Percentiles rank a stretch among this genome's conserved stretches.
phyloP scores from a whole-genome alignment of 2,888 invertebrate genomes.

The Sinotaia quadrata region DNA sequence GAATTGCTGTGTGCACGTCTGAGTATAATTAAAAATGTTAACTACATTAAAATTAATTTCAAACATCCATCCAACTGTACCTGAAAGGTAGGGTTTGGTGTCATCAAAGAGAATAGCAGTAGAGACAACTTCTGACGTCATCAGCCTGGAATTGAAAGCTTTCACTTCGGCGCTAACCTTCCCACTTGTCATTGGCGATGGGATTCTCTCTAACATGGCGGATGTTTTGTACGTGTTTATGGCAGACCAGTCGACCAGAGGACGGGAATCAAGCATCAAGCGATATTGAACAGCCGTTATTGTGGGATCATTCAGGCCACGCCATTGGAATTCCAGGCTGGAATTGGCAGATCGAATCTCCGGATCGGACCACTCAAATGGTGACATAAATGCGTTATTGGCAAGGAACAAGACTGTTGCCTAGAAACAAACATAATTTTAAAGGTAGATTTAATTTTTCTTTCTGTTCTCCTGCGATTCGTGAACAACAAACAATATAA shows the following conservation, averaged over 20 bases:
- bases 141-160: background rate
- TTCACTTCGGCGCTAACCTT: background rate
- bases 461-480: no score
- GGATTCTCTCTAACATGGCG: no score
- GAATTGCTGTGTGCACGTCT: no score
- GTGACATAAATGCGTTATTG: constrained; percentile 10
- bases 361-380: constrained; percentile 8
- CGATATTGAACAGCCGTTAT: background rate
- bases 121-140: constrained; percentile 12
- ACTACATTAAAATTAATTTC: no score
- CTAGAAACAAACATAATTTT: background rate
- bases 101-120: constrained; percentile 7
- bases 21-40: no score
- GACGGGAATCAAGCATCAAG: background rate
- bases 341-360: constrained; percentile 10
- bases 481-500: no score
- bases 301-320: constrained; percentile 8
- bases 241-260: constrained; percentile 8
- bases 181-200: background rate
- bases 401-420: background rate
- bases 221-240: constrained; percentile 6
- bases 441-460: no score
- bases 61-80: background rate
- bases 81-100: constrained; percentile 6
- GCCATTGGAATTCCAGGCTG: constrained; percentile 18